A percentile compares a stretch with the other conserved stretches of the same genome.
These are phyloP conservation scores for Cololabis saira DNA, from an alignment of 2,113 vertebrate genomes.

Conservation along the genomic window DNA sequence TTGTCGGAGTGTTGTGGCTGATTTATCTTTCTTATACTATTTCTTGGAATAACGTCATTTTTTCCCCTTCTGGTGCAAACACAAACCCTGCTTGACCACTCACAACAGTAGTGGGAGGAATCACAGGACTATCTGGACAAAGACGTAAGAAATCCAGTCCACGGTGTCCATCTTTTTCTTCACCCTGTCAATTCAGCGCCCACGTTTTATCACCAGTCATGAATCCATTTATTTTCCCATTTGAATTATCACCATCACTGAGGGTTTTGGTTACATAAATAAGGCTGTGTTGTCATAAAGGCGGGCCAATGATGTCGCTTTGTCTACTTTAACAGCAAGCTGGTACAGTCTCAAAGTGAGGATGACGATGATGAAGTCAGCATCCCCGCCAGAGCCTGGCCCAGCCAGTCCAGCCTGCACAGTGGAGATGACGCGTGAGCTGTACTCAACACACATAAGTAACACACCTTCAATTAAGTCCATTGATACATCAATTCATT, in stretches of 20 bases:
- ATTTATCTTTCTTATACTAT: background rate
- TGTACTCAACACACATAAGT: background rate
- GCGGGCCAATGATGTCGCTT: background rate
- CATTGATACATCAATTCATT: too few relatives aligned
- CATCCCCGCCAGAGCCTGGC: slow-evolving; percentile 72
- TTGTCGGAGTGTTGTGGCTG: background rate
- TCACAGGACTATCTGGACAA: slow-evolving; percentile 76
- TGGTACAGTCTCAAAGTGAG: slow-evolving; percentile 77
- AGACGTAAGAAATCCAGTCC: slow-evolving; percentile 72
- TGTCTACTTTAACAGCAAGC: slow-evolving; percentile 66
- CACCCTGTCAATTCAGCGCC: background rate
- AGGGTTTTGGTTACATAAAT: background rate
- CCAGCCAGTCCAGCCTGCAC: slow-evolving; percentile 80
- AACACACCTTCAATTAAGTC: background rate
- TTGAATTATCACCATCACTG: background rate
- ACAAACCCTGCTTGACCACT: slow-evolving; percentile 24
- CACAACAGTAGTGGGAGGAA: slow-evolving; percentile 62
- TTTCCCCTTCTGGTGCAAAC: slow-evolving; percentile 2
- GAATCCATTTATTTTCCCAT: background rate
- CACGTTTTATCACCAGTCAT: background rate
- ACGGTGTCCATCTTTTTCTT: slow-evolving; percentile 2
- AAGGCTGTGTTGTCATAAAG: background rate
- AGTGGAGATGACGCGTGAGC: slow-evolving; percentile 80
- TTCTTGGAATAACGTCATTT: slow-evolving; percentile 19
- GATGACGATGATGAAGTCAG: slow-evolving; percentile 81